Evolutionary conservation across 2,888 invertebrate species (phyloP), one percentile per base, ranked within the genome.

Genomic region (Drepana falcataria): DNA sequence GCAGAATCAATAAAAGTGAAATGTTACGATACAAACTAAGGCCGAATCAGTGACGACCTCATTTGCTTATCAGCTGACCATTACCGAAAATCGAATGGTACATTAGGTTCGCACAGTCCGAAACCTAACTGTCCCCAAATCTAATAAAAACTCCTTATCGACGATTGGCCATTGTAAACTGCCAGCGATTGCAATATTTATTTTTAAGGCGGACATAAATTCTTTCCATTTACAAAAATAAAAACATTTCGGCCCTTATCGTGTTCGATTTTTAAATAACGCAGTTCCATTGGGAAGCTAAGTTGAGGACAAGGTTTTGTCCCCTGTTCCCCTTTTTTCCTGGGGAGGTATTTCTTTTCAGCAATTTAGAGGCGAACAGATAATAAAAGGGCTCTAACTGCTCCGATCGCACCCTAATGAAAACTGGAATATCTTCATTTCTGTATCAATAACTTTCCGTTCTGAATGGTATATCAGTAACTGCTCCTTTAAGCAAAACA

Each of bases 311-410:
- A 83, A 81, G 85, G 86, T 87, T 88, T 86, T 85, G 83, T 86
- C 83, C 85, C 79, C 80, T 61, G 77, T 81, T 80, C 85, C 87
- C 85, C 83, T 83, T 88, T 87, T 85, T 85, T 81, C 77, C 73
- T 77, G 76, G 81, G 82, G 77, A 81, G 79, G 81, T 86, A 87
- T 87, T 91, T 87, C 86, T 89, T 87, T 91, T 91, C 77, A 85
- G 87, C 87, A 91, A 91, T 91, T 91, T 88, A 88, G 81, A 90
- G 84, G 80, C 86, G 82, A 85, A 86, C 77, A 87, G 91, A 91
- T 91, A 91, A 91, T 91, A 91, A 91, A 91, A 90, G 87, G 91
- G 89, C 90, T 88, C 88, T 91, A 90, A 91, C 86, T 88, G 89
- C 83, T 79, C 71, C 83, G 79, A 87, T 87, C 83, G 84, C 83